Evolutionary conservation across 2,113 vertebrate species (phyloP).

Genomic region (Zeus faber): DNA sequence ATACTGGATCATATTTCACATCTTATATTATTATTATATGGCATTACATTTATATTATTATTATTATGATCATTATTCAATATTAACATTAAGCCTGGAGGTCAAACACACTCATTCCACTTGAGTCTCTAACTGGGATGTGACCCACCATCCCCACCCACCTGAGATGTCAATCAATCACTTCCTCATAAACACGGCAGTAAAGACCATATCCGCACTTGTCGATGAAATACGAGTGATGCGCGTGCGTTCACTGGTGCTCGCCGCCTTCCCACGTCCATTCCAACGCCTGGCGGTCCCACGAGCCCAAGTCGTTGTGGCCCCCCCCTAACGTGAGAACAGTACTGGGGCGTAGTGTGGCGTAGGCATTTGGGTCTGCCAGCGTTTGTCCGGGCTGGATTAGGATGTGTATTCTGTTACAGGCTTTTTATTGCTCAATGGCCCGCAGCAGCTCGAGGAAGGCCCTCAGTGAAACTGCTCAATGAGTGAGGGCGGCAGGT

Average conservation of each 20-base stretch:
- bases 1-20: no score
- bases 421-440: slow-evolving; percentile 60
- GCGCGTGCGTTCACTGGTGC: slow-evolving; percentile 8
- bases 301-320: slow-evolving; percentile 28
- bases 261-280: slow-evolving; percentile 26
- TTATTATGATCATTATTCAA: no score
- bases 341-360: slow-evolving; percentile 23
- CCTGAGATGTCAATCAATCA: no score
- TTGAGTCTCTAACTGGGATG: no score
- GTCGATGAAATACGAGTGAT: slow-evolving; percentile 12
- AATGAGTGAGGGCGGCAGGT: slow-evolving; percentile 61
- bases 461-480: slow-evolving; percentile 29
- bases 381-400: slow-evolving; percentile 62
- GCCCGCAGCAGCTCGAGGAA: slow-evolving; percentile 38
- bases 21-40: no score
- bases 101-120: no score
- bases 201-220: neutral
- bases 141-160: no score
- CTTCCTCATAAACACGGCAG: no score
- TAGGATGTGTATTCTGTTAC: slow-evolving; percentile 65
- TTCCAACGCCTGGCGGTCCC: slow-evolving; percentile 28
- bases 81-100: no score
- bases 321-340: slow-evolving; percentile 28
- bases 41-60: no score
- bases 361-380: slow-evolving; percentile 35